Evolutionary conservation across 2,113 vertebrate species (phyloP), one percentile per base, ranked within the genome.

Genomic region (Lutjanus erythropterus): DNA sequence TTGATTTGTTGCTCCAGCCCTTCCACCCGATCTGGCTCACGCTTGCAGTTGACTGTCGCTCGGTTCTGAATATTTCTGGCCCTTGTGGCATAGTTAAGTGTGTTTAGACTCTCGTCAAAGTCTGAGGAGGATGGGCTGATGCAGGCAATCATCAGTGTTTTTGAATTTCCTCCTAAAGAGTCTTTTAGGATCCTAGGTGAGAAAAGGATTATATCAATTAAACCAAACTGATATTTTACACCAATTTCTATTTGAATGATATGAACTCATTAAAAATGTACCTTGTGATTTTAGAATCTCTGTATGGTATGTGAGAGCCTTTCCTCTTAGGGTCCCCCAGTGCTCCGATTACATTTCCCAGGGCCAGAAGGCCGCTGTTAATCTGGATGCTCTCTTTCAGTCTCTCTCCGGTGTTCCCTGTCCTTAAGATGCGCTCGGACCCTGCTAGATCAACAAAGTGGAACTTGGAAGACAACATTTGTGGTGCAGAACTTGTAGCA

Each of bases 271-370:
- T 2, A 25, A 10, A 52, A 56, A 65, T 16, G 33, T 94, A 98
- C 98, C 98, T 96, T 81, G 98, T 99, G 81, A 99, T 99, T 95
- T 98, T 99, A 87, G 98, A 99, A 91, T 99, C 98, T 46, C 98
- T 96, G 90, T 99, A 99, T 0, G 98, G 98, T 69, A 99, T 96
- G 90, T 99, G 97, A 67, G 95, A 96, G 84, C 97, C 94, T 53
- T 96, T 97, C 52, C 97, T 96, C 83, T 96, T 97, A 14, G 97
- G 96, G 84, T 98, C 98, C 11, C 97, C 97, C 59, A 99, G 92
- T 1, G 98, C 97, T 39, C 97, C 97, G 12, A 99, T 99, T 53
- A 99, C 98, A 0, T 99, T 99, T 69, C 98, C 97, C 65, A 99
- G 94, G 0, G 97, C 97, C 85, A 99, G 91, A 64, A 99, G 96